These are phyloP conservation scores for Cephalopholis sonnerati DNA, from an alignment of 2,113 vertebrate genomes.

Conservation along the genomic window DNA sequence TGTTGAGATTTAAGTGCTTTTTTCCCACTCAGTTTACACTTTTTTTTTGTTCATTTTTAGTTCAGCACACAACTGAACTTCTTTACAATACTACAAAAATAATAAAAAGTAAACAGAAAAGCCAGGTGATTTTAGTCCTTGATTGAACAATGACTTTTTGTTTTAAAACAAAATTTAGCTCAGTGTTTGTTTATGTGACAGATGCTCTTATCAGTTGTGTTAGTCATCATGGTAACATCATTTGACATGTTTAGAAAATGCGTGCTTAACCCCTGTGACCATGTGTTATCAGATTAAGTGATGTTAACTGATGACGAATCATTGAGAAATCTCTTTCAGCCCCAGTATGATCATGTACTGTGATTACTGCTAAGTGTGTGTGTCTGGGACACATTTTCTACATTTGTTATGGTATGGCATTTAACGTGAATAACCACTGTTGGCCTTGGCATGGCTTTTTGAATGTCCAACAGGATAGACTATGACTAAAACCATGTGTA, in stretches of 20 bases:
- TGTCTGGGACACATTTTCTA: neutral
- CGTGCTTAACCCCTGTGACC: neutral
- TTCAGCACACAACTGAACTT: conserved; percentile 23
- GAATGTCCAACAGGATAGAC: conserved; percentile 1
- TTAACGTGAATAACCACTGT: too few species aligned
- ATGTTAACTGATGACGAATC: conserved; percentile 7
- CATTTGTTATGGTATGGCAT: conserved; percentile 2
- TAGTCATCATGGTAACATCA: conserved; percentile 12
- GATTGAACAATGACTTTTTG: neutral
- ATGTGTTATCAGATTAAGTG: conserved; percentile 1
- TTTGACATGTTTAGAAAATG: conserved; percentile 18
- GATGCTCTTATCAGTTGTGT: neutral
- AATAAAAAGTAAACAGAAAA: neutral
- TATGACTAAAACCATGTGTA: neutral
- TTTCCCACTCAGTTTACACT: neutral
- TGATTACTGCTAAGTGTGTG: neutral
- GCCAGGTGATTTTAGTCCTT: neutral
- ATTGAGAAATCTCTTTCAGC: neutral
- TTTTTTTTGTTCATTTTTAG: conserved; percentile 9
- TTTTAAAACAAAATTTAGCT: neutral
- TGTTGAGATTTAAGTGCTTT: conserved; percentile 21
- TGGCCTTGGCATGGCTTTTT: conserved; percentile 10
- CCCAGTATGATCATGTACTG: neutral
- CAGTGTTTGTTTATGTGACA: neutral
- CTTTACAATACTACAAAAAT: conserved; percentile 14